Conservation (phyloP, 2,113 vertebrate genomes). For the Delphinapterus leucas region DNA sequence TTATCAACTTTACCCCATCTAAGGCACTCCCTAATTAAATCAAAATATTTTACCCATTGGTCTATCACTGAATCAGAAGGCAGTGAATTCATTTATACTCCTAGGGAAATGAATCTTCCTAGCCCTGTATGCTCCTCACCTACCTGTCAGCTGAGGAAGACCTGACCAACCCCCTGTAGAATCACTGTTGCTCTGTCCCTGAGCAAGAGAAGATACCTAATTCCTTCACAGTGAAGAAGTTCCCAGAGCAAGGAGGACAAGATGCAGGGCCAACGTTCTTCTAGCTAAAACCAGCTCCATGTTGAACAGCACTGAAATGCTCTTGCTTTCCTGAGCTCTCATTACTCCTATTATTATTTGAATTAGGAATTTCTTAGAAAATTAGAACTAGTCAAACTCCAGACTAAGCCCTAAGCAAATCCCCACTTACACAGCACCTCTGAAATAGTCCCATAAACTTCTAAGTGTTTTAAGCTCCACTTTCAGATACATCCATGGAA, state of each 20-base stretch:
- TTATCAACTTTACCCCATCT: background rate
- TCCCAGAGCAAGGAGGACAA: background rate
- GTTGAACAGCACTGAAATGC: background rate
- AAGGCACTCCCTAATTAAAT: background rate
- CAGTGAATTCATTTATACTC: background rate
- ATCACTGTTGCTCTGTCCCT: background rate
- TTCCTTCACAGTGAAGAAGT: background rate
- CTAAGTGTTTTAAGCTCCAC: background rate
- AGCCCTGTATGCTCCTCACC: background rate
- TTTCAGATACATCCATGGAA: background rate
- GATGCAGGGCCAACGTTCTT: background rate
- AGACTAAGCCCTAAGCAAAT: background rate
- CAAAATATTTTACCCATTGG: background rate
- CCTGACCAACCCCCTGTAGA: background rate
- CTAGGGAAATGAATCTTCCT: background rate
- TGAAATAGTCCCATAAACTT: background rate
- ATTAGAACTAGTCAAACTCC: background rate
- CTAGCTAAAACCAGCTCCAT: background rate
- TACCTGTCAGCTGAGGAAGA: background rate
- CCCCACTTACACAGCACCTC: background rate
- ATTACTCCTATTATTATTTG: background rate
- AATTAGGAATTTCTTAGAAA: conserved; percentile 17
- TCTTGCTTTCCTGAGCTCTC: background rate
- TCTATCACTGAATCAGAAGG: background rate
- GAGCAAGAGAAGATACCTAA: background rate